Evolutionary conservation across 2,797 vertebrate species (phyloP).

Genomic region (Lagocephalus sceleratus): DNA sequence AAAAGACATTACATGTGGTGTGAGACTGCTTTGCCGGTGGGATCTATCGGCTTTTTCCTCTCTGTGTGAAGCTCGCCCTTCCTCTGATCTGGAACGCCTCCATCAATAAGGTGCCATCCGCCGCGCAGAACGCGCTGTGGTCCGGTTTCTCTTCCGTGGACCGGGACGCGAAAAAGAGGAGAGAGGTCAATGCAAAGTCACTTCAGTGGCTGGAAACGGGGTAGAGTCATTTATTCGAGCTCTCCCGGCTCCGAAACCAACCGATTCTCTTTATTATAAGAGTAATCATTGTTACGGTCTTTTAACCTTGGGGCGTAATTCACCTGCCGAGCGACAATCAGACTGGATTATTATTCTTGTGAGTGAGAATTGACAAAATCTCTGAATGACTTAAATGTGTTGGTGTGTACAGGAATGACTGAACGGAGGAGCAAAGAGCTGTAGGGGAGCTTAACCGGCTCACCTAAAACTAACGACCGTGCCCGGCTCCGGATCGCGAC

Average conservation of each 20-base stretch:
- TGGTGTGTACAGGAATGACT: conserved; percentile 32
- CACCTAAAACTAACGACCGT: conserved; percentile 14
- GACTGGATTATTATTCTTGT: conserved; percentile 8
- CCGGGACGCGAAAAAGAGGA: conserved; percentile 17
- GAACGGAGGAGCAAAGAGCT: conserved; percentile 28
- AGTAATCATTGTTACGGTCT: background rate
- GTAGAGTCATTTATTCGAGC: conserved; percentile 3
- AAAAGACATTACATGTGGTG: background rate
- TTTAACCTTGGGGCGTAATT: conserved; percentile 13
- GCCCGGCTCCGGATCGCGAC: conserved; percentile 11
- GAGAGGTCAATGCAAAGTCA: conserved; percentile 73
- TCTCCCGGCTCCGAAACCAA: background rate
- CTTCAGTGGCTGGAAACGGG: conserved; percentile 32
- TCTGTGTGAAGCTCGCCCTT: conserved; percentile 7
- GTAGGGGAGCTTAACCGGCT: conserved; percentile 16
- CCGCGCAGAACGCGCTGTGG: conserved; percentile 13
- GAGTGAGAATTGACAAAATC: conserved; percentile 2
- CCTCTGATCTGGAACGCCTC: conserved; percentile 31
- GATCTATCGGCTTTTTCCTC: conserved; percentile 11
- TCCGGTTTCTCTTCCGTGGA: conserved; percentile 25
- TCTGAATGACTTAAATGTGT: conserved; percentile 20
- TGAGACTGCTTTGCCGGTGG: conserved; percentile 2
- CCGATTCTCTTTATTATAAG: background rate
- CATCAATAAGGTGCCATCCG: conserved; percentile 20
- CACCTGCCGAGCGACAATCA: background rate